A percentile compares a stretch with the other conserved stretches of the same genome.
phyloP scores from a whole-genome alignment of 2,888 invertebrate genomes.

The Meganola albula region DNA sequence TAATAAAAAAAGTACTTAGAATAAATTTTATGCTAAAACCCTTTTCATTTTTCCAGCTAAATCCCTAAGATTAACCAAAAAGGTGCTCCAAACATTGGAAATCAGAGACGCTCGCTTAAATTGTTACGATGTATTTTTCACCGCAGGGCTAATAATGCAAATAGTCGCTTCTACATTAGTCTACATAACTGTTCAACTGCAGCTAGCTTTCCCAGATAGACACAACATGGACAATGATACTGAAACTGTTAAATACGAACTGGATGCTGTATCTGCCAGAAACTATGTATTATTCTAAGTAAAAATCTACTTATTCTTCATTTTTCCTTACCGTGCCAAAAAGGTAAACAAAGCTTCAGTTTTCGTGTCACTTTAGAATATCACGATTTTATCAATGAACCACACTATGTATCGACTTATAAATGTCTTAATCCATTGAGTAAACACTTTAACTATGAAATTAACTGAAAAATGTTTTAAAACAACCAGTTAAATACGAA shows the following conservation, averaged over 20 bases:
- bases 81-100: slow-evolving; percentile 34
- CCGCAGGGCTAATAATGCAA: slow-evolving; percentile 35
- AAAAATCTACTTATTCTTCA: no score
- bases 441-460: no score
- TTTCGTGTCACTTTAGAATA: no score
- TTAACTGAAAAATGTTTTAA: no score
- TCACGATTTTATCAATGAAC: no score
- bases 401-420: no score
- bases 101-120: slow-evolving; percentile 32
- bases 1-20: no score
- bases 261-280: slow-evolving; percentile 8
- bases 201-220: slow-evolving; percentile 37
- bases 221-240: slow-evolving; percentile 17
- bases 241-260: slow-evolving; percentile 7
- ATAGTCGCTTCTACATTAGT: slow-evolving; percentile 46
- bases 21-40: no score
- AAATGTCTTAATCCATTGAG: no score
- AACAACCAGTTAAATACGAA: no score
- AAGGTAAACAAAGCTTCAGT: no score
- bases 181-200: slow-evolving; percentile 52
- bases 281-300: slow-evolving; percentile 23
- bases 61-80: slow-evolving; percentile 37
- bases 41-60: slow-evolving; percentile 38
- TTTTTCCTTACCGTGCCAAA: no score
- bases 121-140: slow-evolving; percentile 38